phyloP scores from a whole-genome alignment of 2,797 vertebrate genomes.

The Chelidonichthys spinosus region DNA sequence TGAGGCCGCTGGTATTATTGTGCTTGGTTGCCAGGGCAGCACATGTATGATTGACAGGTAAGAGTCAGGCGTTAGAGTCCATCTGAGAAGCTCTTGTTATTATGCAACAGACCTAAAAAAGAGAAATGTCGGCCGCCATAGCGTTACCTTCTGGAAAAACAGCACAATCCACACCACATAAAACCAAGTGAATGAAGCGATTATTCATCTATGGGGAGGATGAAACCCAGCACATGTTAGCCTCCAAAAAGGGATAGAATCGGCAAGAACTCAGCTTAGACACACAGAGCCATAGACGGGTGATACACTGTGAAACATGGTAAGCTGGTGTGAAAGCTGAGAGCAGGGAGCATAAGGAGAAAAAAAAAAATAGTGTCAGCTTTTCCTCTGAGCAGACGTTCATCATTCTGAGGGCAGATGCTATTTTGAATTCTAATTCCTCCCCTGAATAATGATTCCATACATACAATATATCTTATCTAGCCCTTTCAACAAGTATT shows the following conservation, averaged over 20 bases:
- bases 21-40: constrained; percentile 56
- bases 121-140: constrained; percentile 9
- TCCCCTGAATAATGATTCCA: neutral
- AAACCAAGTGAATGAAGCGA: neutral
- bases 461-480: neutral
- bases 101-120: constrained; percentile 40
- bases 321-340: constrained; percentile 65
- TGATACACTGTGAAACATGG: constrained; percentile 67
- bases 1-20: constrained; percentile 23
- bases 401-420: neutral
- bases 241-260: too few relatives aligned
- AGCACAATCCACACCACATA: neutral
- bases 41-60: constrained; percentile 56
- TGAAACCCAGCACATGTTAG: too few relatives aligned
- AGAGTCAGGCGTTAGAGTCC: constrained; percentile 52
- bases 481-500: neutral
- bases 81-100: constrained; percentile 20
- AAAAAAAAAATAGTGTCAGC: constrained; percentile 1
- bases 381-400: constrained; percentile 20
- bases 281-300: constrained; percentile 28
- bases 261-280: constrained; percentile 1
- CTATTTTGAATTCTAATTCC: constrained; percentile 23
- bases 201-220: neutral
- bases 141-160: neutral
- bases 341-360: constrained; percentile 5